A percentile compares a stretch with the other conserved stretches of the same genome.
These are phyloP conservation scores for Drosophila algonquin DNA, from an alignment of 2,888 invertebrate genomes.

Conservation along the genomic window DNA sequence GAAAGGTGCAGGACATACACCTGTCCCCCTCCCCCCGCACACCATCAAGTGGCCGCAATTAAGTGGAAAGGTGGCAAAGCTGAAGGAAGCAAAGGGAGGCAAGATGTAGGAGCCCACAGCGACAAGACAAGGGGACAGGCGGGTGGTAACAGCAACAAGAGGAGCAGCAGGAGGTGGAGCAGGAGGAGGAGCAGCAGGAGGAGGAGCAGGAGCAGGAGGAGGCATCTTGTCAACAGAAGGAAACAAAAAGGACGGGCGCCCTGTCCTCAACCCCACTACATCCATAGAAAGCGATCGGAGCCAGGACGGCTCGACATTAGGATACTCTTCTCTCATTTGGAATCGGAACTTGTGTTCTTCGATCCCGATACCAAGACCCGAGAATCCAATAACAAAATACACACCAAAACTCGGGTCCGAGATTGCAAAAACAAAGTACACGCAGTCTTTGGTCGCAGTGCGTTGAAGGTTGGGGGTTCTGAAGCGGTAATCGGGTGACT, in stretches of 20 bases:
- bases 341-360: too few relatives aligned
- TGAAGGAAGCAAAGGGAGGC: slow-evolving; percentile 11
- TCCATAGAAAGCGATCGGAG: background rate
- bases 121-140: slow-evolving; percentile 1
- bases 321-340: too few relatives aligned
- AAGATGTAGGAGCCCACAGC: slow-evolving; percentile 38
- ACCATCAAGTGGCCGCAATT: slow-evolving; percentile 40
- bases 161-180: background rate
- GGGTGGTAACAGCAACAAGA: background rate
- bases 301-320: too few relatives aligned
- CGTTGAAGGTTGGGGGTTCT: too few relatives aligned
- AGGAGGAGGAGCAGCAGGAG: background rate
- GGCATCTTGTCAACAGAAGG: slow-evolving; percentile 30
- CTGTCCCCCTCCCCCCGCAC: too few relatives aligned
- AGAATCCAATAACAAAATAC: too few relatives aligned
- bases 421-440: too few relatives aligned
- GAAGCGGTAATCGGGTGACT: too few relatives aligned
- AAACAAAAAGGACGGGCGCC: background rate
- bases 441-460: too few relatives aligned
- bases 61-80: slow-evolving; percentile 29
- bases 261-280: background rate
- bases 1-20: slow-evolving; percentile 8
- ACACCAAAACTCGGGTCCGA: too few relatives aligned
- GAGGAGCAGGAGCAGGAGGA: background rate
- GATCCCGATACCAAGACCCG: too few relatives aligned